phyloP scores from a whole-genome alignment of 2,888 invertebrate species.

The Cremastinae sp. region DNA sequence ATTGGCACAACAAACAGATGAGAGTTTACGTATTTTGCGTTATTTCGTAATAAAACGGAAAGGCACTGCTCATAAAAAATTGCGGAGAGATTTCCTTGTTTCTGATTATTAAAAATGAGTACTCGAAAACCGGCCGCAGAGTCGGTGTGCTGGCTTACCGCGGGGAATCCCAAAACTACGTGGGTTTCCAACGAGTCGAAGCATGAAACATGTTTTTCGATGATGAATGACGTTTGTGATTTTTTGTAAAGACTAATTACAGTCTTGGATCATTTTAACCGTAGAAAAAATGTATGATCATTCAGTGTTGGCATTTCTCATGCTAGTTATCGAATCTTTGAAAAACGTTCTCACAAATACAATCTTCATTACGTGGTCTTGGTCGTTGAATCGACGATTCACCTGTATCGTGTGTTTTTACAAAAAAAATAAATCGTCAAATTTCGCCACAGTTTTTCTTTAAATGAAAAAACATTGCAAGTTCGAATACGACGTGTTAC shows the following conservation, averaged over 20 bases:
- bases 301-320: conserved; percentile 10
- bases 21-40: too few species aligned
- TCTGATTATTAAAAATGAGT: too few species aligned
- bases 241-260: not conserved
- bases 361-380: conserved; percentile 31
- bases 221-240: too few species aligned
- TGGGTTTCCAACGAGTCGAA: too few species aligned
- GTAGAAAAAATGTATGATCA: conserved; percentile 54
- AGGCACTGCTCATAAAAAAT: too few species aligned
- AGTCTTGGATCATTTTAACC: conserved; percentile 20
- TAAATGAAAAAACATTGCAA: conserved; percentile 45
- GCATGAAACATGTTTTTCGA: too few species aligned
- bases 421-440: conserved; percentile 22
- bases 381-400: conserved; percentile 52
- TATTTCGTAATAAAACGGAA: too few species aligned
- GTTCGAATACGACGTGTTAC: conserved; percentile 47
- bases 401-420: conserved; percentile 10
- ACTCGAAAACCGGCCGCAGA: too few species aligned
- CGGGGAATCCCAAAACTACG: too few species aligned
- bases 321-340: conserved; percentile 31
- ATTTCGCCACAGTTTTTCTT: conserved; percentile 27
- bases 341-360: conserved; percentile 11
- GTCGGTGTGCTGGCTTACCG: too few species aligned
- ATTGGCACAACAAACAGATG: too few species aligned
- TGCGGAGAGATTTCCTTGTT: too few species aligned